Evolutionary conservation across 2,888 invertebrate genomes (phyloP).

Genomic region (Nephrotoma guestfalica): DNA sequence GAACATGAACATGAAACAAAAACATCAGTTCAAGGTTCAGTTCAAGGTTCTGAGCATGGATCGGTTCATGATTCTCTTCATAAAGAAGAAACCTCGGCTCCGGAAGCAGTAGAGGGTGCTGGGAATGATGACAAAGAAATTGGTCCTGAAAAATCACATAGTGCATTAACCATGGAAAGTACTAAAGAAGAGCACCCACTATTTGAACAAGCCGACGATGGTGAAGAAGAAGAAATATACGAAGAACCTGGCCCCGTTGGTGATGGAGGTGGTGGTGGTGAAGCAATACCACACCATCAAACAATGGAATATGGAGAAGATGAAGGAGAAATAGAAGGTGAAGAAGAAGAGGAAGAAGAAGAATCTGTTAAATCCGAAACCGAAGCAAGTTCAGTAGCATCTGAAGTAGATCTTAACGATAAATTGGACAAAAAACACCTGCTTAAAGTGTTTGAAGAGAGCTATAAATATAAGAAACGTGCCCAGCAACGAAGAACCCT

Average conservation of each 20-base stretch:
- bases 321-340: background rate
- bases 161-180: background rate
- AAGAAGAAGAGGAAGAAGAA: background rate
- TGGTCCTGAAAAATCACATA: background rate
- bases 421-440: conserved; percentile 5
- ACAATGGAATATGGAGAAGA: background rate
- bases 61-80: too few relatives aligned
- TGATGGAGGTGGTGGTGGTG: background rate
- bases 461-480: background rate
- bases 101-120: background rate
- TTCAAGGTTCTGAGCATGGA: background rate
- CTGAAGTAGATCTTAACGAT: background rate
- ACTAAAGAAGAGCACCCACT: background rate
- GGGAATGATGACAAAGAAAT: background rate
- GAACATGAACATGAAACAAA: background rate
- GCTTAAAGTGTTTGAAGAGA: conserved; percentile 1
- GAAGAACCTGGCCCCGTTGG: background rate
- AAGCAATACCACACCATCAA: background rate
- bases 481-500: conserved; percentile 10
- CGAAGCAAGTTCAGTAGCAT: background rate
- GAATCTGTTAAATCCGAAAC: background rate
- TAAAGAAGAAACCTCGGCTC: background rate
- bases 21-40: background rate
- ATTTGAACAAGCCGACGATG: background rate
- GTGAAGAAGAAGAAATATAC: background rate